These are phyloP conservation scores for Drosophila saltans DNA, from an alignment of 1,140 invertebrate genomes.

Conservation along the genomic window DNA sequence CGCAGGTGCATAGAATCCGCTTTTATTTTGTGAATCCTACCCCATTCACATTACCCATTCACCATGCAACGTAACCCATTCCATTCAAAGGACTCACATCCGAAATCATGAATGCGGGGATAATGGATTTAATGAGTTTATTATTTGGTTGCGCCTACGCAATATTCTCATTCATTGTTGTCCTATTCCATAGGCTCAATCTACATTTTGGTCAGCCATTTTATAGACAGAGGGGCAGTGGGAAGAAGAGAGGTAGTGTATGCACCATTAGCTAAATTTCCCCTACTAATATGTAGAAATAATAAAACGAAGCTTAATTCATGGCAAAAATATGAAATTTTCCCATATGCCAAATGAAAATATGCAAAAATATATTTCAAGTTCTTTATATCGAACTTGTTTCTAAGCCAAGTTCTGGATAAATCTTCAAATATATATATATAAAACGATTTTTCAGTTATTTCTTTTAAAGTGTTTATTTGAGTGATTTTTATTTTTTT, in stretches of 20 bases:
- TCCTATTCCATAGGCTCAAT: slow-evolving; percentile 4
- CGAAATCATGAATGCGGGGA: slow-evolving; percentile 68
- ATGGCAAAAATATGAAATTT: not conserved
- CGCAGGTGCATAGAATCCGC: slow-evolving; percentile 48
- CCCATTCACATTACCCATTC: not conserved
- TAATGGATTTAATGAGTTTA: slow-evolving; percentile 81
- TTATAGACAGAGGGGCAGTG: not conserved
- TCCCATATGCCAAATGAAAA: not conserved
- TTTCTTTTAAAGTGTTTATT: no score
- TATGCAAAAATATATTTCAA: not conserved
- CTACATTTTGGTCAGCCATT: slow-evolving; percentile 2
- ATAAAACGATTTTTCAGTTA: no score
- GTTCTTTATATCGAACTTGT: no score
- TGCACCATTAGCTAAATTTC: not conserved
- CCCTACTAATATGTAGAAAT: not conserved
- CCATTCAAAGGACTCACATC: slow-evolving; percentile 36
- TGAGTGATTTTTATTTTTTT: no score
- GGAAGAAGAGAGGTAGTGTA: not conserved
- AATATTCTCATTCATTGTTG: slow-evolving; percentile 28
- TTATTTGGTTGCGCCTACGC: slow-evolving; percentile 58
- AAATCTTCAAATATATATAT: not conserved
- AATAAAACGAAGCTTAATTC: not conserved
- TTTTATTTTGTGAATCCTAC: slow-evolving; percentile 55
- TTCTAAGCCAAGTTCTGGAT: not conserved
- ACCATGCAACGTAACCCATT: not conserved